Percentiles rank a stretch among this genome's conserved stretches.
These are phyloP conservation scores for Nycticorax nycticorax DNA, from an alignment of 2,113 vertebrate species.

Conservation along the genomic window DNA sequence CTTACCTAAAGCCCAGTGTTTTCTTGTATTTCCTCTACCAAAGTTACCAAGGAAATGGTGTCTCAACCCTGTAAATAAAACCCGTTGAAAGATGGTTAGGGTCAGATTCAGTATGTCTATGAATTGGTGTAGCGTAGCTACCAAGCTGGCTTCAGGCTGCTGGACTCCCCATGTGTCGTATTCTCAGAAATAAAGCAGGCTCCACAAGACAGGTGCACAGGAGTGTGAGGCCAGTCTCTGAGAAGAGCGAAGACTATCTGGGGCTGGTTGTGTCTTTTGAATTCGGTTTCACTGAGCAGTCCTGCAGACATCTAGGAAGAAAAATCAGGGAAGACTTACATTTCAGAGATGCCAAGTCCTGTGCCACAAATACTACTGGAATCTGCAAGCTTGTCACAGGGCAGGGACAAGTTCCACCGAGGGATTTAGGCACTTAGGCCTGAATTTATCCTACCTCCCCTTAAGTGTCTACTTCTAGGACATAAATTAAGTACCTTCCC, in stretches of 20 bases:
- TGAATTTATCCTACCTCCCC: neutral
- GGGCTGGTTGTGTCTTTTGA: neutral
- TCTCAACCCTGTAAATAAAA: neutral
- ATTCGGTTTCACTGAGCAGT: neutral
- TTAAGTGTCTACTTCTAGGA: neutral
- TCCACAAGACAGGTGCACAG: neutral
- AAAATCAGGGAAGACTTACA: neutral
- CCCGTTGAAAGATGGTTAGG: neutral
- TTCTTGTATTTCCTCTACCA: neutral
- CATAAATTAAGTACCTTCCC: neutral
- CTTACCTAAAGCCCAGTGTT: neutral
- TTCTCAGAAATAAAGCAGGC: neutral
- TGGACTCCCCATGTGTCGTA: neutral
- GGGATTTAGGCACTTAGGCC: neutral
- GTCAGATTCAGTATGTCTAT: neutral
- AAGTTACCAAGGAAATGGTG: neutral
- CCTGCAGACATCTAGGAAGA: neutral
- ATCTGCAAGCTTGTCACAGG: neutral
- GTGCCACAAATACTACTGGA: neutral
- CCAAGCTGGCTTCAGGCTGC: neutral
- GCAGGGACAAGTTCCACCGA: neutral
- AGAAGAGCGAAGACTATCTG: neutral
- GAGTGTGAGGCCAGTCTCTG: neutral
- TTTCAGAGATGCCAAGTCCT: neutral
- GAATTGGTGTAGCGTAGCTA: neutral